These are phyloP conservation scores for Toxotes lorentzi DNA, from an alignment of 2,797 vertebrate species.

Conservation along the genomic window DNA sequence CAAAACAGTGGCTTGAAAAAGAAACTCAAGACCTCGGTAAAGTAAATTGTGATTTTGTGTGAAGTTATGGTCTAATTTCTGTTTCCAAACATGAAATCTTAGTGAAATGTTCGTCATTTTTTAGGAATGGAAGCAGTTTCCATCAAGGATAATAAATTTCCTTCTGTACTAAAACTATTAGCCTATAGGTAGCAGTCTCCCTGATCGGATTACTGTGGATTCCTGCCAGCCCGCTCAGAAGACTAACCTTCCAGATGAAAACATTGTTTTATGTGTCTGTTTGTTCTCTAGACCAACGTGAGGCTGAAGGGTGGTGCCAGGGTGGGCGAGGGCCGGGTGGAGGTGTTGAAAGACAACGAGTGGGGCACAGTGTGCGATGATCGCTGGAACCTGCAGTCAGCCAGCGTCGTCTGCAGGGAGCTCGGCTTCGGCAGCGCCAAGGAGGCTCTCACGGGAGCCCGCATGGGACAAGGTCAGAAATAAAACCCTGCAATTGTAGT, in stretches of 20 bases:
- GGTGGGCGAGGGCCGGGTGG: constrained; percentile 92
- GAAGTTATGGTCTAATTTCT: background rate
- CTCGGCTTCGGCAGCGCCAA: constrained; percentile 96
- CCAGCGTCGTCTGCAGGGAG: constrained; percentile 96
- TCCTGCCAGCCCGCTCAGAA: background rate
- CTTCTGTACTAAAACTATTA: background rate
- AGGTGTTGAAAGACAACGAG: constrained; percentile 89
- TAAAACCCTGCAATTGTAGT: background rate
- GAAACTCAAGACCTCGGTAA: constrained; percentile 86
- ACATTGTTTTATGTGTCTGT: background rate
- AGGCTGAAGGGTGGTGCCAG: constrained; percentile 93
- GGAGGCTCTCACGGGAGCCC: constrained; percentile 92
- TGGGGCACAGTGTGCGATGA: constrained; percentile 97
- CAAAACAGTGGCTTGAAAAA: constrained; percentile 83
- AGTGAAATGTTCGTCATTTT: background rate
- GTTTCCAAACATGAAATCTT: background rate
- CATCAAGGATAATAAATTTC: background rate
- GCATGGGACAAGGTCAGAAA: constrained; percentile 95
- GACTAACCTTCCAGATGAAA: background rate
- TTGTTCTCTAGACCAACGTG: constrained; percentile 82
- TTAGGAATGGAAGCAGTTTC: background rate
- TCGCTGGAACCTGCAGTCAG: constrained; percentile 93
- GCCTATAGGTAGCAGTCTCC: background rate
- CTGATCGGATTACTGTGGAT: background rate
- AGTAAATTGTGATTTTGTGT: background rate